A percentile compares a stretch with the other conserved stretches of the same genome.
Conservation (phyloP, 2,113 vertebrate species). For the Catharus bicknelli region DNA sequence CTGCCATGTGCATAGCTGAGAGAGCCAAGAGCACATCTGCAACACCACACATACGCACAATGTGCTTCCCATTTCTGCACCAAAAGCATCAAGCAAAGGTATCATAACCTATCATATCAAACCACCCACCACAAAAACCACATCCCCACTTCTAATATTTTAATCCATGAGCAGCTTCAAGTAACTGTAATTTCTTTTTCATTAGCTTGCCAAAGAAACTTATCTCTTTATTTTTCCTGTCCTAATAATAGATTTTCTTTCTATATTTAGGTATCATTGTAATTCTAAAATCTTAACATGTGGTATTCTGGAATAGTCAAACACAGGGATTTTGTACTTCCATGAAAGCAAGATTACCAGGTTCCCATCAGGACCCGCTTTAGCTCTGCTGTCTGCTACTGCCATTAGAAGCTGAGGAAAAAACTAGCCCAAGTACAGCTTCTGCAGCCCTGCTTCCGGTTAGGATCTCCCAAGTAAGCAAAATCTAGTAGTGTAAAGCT, state of each 20-base stretch:
- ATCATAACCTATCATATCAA: not conserved
- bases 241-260: constrained; percentile 26
- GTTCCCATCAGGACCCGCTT: not conserved
- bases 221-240: not conserved
- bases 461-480: not conserved
- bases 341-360: not conserved
- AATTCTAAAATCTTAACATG: not conserved
- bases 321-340: not conserved
- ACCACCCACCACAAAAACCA: not conserved
- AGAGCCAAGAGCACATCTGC: not conserved
- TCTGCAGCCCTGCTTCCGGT: not conserved
- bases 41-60: not conserved
- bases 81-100: not conserved
- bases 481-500: not conserved
- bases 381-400: not conserved
- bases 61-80: not conserved
- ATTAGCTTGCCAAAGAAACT: not conserved
- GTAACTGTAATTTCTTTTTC: not conserved
- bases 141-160: not conserved
- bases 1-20: not conserved
- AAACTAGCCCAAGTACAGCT: not conserved
- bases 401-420: not conserved
- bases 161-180: not conserved
- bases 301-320: not conserved
- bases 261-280: constrained; percentile 17